These are phyloP conservation scores for Emys orbicularis DNA, from an alignment of 2,797 vertebrate genomes.

Conservation along the genomic window DNA sequence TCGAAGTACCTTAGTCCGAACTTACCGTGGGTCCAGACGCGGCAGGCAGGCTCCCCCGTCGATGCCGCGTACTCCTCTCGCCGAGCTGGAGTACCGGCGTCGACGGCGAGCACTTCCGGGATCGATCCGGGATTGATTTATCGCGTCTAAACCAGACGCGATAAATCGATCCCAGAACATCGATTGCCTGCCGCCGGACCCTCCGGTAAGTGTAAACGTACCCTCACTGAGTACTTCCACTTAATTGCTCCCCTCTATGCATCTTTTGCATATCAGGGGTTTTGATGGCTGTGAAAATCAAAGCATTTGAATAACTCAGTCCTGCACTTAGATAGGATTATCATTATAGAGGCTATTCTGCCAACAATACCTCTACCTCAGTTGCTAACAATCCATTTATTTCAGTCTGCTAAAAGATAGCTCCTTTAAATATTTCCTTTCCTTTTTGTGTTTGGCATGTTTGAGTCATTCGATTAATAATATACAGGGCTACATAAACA, in stretches of 20 bases:
- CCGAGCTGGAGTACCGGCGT: too few relatives aligned
- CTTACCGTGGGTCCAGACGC: too few relatives aligned
- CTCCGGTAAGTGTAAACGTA: too few relatives aligned
- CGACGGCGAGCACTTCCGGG: too few relatives aligned
- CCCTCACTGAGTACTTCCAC: neutral
- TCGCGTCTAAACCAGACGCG: too few relatives aligned
- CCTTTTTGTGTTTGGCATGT: neutral
- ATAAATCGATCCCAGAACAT: too few relatives aligned
- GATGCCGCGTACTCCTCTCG: too few relatives aligned
- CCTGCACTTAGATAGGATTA: neutral
- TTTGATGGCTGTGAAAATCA: constrained; percentile 7
- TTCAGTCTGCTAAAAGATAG: neutral
- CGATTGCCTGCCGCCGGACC: too few relatives aligned
- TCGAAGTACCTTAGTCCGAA: too few relatives aligned
- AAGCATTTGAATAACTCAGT: neutral
- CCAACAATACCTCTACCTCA: neutral
- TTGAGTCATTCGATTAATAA: constrained; percentile 3
- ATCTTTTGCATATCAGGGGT: neutral
- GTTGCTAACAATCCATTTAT: neutral
- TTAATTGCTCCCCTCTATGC: constrained; percentile 3
- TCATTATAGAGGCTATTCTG: neutral
- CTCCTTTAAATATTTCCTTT: constrained; percentile 11
- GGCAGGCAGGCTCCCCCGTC: too few relatives aligned
- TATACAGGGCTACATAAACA: fast-evolving
- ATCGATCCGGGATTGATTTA: too few relatives aligned